A percentile compares a stretch with the other conserved stretches of the same genome.
These are phyloP conservation scores for Numida meleagris DNA, from an alignment of 2,113 vertebrate genomes.

Conservation along the genomic window DNA sequence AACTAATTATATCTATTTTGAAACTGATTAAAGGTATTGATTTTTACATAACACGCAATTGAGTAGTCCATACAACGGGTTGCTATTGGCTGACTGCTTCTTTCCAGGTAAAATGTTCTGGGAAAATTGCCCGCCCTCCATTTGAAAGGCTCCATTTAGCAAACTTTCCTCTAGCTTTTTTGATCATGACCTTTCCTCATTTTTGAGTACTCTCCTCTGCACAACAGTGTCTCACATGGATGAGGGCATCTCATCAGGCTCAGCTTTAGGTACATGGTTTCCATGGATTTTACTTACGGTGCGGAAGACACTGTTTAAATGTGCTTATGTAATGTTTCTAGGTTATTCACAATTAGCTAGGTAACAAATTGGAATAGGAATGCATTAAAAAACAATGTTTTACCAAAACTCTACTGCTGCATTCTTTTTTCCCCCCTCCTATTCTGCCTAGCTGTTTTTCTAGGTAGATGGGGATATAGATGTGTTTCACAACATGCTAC, in stretches of 20 bases:
- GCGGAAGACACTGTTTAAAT: too few relatives aligned
- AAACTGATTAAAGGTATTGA: neutral
- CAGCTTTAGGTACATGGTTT: neutral
- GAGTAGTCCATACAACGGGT: neutral
- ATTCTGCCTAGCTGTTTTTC: neutral
- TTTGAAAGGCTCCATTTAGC: neutral
- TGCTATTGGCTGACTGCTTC: neutral
- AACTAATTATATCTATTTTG: neutral
- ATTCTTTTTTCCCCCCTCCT: neutral
- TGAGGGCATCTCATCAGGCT: neutral
- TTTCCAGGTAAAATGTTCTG: neutral
- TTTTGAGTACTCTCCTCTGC: neutral
- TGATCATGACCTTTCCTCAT: neutral
- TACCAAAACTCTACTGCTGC: neutral
- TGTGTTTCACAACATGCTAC: neutral
- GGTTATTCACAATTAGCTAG: neutral
- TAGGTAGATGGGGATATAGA: neutral
- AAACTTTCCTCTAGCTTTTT: neutral
- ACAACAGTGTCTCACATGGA: neutral
- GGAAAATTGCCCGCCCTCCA: neutral
- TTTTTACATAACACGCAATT: neutral
- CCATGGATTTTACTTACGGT: neutral
- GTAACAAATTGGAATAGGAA: neutral
- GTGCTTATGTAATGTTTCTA: neutral
- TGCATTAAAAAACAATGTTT: neutral